phyloP scores from a whole-genome alignment of 2,888 invertebrate genomes.

The Spilarctia lutea region DNA sequence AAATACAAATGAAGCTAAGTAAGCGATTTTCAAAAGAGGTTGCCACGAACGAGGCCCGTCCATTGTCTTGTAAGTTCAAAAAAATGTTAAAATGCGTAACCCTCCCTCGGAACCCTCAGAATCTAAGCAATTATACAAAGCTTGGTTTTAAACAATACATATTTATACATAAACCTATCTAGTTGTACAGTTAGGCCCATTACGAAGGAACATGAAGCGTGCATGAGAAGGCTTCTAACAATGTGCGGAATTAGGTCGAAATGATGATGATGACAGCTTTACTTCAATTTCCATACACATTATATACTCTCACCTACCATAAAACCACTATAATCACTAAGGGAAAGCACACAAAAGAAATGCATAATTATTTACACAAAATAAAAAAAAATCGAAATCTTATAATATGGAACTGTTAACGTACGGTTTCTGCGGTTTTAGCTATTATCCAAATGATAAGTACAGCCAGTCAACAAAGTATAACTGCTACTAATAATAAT shows the following conservation, averaged over 20 bases:
- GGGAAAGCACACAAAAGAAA: slow-evolving; percentile 3
- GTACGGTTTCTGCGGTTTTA: slow-evolving; percentile 7
- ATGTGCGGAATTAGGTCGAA: slow-evolving; percentile 45
- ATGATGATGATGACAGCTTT: slow-evolving; percentile 49
- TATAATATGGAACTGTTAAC: neutral
- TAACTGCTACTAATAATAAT: too few species aligned
- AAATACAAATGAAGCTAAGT: too few species aligned
- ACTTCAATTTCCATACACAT: slow-evolving; percentile 26
- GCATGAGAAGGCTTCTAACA: slow-evolving; percentile 40
- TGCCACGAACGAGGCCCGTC: neutral
- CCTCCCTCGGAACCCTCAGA: neutral
- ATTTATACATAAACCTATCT: slow-evolving; percentile 9
- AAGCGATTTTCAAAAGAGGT: too few species aligned
- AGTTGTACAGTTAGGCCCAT: slow-evolving; percentile 25
- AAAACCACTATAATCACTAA: neutral
- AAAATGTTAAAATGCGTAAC: neutral
- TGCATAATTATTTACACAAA: neutral
- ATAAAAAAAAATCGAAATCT: neutral
- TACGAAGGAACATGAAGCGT: slow-evolving; percentile 51
- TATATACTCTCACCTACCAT: slow-evolving; percentile 20
- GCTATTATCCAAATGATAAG: neutral
- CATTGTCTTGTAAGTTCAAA: neutral
- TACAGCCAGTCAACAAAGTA: neutral
- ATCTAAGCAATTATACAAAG: slow-evolving; percentile 3
- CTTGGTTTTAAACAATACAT: slow-evolving; percentile 6